Base-by-base conservation (phyloP, 2,888 invertebrate species). In the Chaitophorus viminalis region DNA sequence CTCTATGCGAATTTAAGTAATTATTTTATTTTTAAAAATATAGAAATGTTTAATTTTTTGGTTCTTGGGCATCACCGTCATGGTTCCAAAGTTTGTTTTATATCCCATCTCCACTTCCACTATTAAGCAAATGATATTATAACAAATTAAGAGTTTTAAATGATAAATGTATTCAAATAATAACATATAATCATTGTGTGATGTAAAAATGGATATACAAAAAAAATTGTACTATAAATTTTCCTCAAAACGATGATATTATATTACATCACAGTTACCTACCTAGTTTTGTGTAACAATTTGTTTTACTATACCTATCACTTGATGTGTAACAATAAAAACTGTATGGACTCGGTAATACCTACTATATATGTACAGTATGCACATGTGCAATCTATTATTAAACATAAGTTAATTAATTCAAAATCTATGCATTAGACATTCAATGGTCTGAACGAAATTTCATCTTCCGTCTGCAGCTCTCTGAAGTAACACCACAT, bases 61-160 rank as follows among this genome's bases (percentile, higher is more conserved):
- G 54, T 83, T 60, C 65, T 29, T 39, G 39, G 33, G n/a, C n/a
- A 36, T 46, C 52, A 11, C 9, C 78, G 79, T 78, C 77, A 77
- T 29, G 77, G 77, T 77, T 68, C 29, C 52, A 18, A 1, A 29
- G 29, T 77, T 77, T 52, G 52, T 52, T 46, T 77, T 46, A n/a
- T 14, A n/a, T 76, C 60, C 60, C 8, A 60, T 60, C 25, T 60
- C 21, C 25, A 3, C 25, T 60, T 25, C 25, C 60, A 60, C 60
- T 76, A 18, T 0, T 18, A 33, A 74, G 36, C n/a, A 46, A 46
- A 14, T 46, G 36, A 14, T 36, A 36, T 3, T 14, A 11, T 1
- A 46, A 46, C 39, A 46, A 39, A 76, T 39, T 18, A n/a, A 65
- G n/a, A 25, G 9, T 74, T 33, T 31, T 72, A 72, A 72, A 72